Base-by-base conservation (phyloP, 2,888 invertebrate species). In the Julus scanicus region DNA sequence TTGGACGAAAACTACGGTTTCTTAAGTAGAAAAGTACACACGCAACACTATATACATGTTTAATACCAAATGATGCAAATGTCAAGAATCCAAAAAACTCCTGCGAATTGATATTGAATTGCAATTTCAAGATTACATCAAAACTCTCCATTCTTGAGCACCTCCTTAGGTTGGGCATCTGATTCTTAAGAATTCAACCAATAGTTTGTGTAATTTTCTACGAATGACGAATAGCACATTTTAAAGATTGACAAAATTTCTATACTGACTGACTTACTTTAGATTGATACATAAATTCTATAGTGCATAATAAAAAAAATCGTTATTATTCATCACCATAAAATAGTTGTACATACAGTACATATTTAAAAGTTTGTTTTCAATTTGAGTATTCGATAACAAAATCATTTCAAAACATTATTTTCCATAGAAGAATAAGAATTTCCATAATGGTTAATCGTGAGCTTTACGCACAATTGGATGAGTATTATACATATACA, bases 101-200 rank as follows among this genome's bases (percentile, higher is more conserved):
- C 80, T 80, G 80, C 80, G 80, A 80, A 80, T 37, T 37, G 80
- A 6, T 80, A 80, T 80, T 80, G 80, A 80, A 80, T 37, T 80
- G 80, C 37, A 37, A 80, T 80, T 80, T 80, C 13, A 80, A 9
- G 80, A 80, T 39, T 80, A 37, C 80, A 37, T 80, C 80, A 13
- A 80, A 37, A 37, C 11, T 80, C 80, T 39, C 80, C 13, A 37
- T 80, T 37, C 80, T 80, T 80, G 80, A 37, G 80, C 80, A 37
- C 37, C 80, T 80, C 37, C 15, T 39, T 15, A 37, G 5, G 5
- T 80, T 80, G 80, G 80, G 37, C 80, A 80, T 39, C 3, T 11
- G 13, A 29, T 13, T 37, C 11, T 29, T 37, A 80, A 2, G 15
- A 80, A 13, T 37, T 15, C 11, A 63, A 15, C 53, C 53, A 13